A percentile compares a stretch with the other conserved stretches of the same genome.
These are phyloP conservation scores for Acleris sparsana DNA, from an alignment of 2,888 invertebrate species.

Conservation along the genomic window DNA sequence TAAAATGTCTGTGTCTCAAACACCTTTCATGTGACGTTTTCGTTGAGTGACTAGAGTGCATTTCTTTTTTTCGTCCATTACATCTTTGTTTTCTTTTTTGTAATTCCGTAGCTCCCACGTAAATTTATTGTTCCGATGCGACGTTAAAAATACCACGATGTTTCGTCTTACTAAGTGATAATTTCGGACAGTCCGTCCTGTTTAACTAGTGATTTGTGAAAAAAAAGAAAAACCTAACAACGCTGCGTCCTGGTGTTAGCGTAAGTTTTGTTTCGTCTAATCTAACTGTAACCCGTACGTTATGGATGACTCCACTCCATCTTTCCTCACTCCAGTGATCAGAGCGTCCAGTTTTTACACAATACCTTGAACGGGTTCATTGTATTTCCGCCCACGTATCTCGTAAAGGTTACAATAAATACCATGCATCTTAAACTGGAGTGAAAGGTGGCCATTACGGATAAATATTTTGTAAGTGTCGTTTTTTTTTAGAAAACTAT, in stretches of 20 bases:
- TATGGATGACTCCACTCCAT: slow-evolving; percentile 44
- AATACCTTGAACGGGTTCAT: slow-evolving; percentile 37
- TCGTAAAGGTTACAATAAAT: slow-evolving; percentile 31
- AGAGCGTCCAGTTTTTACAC: slow-evolving; percentile 45
- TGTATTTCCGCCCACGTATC: slow-evolving; percentile 42
- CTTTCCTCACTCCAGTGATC: slow-evolving; percentile 50
- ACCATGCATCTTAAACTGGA: slow-evolving; percentile 23
- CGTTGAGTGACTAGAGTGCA: slow-evolving; percentile 2
- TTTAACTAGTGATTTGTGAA: slow-evolving; percentile 2
- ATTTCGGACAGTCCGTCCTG: background rate
- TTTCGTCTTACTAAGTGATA: background rate
- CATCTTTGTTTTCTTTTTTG: slow-evolving; percentile 27
- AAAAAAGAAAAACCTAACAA: slow-evolving; percentile 7
- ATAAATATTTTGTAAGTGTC: slow-evolving; percentile 26
- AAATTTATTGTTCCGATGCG: background rate
- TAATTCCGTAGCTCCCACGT: background rate
- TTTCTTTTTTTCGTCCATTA: slow-evolving; percentile 27
- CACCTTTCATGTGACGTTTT: slow-evolving; percentile 29
- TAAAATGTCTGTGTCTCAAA: slow-evolving; percentile 5
- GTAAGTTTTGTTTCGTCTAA: slow-evolving; percentile 29
- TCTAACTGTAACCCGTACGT: slow-evolving; percentile 28
- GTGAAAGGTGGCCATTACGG: slow-evolving; percentile 34
- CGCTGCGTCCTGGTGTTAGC: background rate
- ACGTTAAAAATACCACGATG: slow-evolving; percentile 10
- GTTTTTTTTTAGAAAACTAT: background rate